These are phyloP conservation scores for Macrosiphum euphorbiae DNA, from an alignment of 2,888 invertebrate species.

Conservation along the genomic window DNA sequence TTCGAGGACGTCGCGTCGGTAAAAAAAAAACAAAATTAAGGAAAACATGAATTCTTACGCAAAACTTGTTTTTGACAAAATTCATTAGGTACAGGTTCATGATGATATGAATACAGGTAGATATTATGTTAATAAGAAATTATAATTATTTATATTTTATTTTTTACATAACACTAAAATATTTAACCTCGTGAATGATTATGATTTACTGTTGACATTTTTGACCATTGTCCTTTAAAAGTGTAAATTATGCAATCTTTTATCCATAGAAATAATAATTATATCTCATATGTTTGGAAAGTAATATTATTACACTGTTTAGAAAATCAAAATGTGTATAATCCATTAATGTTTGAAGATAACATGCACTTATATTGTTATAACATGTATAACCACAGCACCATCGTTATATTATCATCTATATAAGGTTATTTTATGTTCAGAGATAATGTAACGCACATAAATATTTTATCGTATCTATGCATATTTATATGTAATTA, in stretches of 20 bases:
- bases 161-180: neutral
- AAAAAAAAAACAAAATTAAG: no score
- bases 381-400: neutral
- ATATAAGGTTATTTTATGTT: neutral
- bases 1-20: no score
- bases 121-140: neutral
- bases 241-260: neutral
- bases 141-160: neutral
- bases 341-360: neutral
- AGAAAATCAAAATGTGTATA: neutral
- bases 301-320: neutral
- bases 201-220: neutral
- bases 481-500: neutral
- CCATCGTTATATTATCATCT: neutral
- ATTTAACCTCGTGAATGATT: no score
- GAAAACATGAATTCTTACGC: no score
- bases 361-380: neutral
- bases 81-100: no score
- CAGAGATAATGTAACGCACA: neutral
- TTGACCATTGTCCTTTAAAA: neutral
- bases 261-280: neutral
- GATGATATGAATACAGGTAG: no score
- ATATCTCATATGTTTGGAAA: neutral
- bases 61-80: no score
- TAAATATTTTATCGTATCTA: neutral